These are phyloP conservation scores for Ptilorrhoa leucosticta DNA, from an alignment of 2,113 vertebrate genomes.

Conservation along the genomic window DNA sequence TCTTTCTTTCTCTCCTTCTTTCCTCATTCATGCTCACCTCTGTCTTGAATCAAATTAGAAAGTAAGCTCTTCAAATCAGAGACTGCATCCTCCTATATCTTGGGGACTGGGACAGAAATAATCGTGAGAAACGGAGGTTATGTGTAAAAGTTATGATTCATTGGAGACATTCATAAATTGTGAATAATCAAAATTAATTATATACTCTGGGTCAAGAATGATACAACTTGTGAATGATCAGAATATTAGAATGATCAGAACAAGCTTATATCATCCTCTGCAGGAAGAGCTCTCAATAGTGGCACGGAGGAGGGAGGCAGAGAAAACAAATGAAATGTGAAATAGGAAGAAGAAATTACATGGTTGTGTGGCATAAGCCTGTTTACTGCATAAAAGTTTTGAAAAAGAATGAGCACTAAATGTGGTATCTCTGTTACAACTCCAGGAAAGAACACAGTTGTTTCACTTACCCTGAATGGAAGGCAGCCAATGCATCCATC, in stretches of 20 bases:
- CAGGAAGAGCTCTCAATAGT: not conserved
- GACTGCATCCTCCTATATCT: not conserved
- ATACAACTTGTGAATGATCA: not conserved
- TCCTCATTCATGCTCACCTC: not conserved
- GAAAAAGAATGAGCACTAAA: not conserved
- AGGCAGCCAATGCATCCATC: not conserved
- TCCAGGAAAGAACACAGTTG: not conserved
- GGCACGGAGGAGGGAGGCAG: not conserved
- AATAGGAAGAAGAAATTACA: not conserved
- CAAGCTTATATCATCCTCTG: not conserved
- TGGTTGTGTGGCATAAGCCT: not conserved
- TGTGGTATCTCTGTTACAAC: not conserved
- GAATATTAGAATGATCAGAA: not conserved
- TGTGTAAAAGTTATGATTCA: not conserved
- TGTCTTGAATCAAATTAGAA: not conserved
- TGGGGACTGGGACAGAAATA: not conserved
- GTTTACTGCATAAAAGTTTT: not conserved
- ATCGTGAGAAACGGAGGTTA: not conserved
- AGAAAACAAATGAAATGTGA: not conserved
- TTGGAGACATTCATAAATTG: not conserved
- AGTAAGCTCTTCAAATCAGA: constrained; percentile 17
- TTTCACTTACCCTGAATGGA: not conserved
- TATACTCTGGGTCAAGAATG: not conserved
- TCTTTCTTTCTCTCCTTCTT: not conserved
- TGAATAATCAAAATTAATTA: constrained; percentile 19